These are phyloP conservation scores for Apis mellifera DNA, from an alignment of 1,140 invertebrate genomes.

Conservation along the genomic window Amel_HAv3.1 CM009932.2:7434001-7434500, in stretches of 20 bases:
- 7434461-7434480: no score
- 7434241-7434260: conserved; percentile 50
- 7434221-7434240: conserved; percentile 59
- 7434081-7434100: conserved; percentile 67
- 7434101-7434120: conserved; percentile 78
- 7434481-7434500: no score
- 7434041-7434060: conserved; percentile 60
- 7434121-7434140: conserved; percentile 72
- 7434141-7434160: conserved; percentile 35
- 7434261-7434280: conserved; percentile 19
- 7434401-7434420: no score
- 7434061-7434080: conserved; percentile 46
- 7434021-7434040: conserved; percentile 73
- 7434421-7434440: no score
- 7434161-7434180: conserved; percentile 50
- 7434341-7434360: no score
- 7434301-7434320: conserved; percentile 6
- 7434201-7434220: conserved; percentile 18
- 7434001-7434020: conserved; percentile 76
- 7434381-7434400: neutral
- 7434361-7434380: neutral
- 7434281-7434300: neutral
- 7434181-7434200: conserved; percentile 51
- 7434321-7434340: neutral
- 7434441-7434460: no score